phyloP scores from a whole-genome alignment of 2,797 vertebrate species.

The Cottoperca gobio region DNA sequence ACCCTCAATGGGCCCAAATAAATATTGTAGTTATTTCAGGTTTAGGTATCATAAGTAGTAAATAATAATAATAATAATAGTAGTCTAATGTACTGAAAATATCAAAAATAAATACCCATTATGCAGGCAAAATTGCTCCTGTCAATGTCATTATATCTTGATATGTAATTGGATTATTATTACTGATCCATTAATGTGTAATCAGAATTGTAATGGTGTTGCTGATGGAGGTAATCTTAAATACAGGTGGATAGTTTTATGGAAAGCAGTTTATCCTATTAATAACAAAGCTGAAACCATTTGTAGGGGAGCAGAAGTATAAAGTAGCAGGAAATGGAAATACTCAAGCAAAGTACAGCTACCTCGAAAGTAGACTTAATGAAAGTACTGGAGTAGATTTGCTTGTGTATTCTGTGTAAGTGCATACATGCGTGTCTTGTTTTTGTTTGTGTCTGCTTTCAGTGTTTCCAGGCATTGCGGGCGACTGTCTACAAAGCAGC shows the following conservation, averaged over 20 bases:
- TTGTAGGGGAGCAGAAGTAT: neutral
- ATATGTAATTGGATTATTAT: neutral
- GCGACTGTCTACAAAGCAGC: conserved; percentile 42
- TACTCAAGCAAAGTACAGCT: neutral
- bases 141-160: neutral
- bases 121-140: neutral
- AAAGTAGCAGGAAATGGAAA: neutral
- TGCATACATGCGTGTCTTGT: neutral
- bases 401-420: neutral
- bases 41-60: too few relatives aligned
- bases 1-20: too few relatives aligned
- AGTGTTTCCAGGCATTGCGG: conserved; percentile 27
- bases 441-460: conserved; percentile 18
- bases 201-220: neutral
- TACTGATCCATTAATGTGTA: neutral
- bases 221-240: neutral
- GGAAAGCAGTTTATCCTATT: neutral
- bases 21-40: too few relatives aligned
- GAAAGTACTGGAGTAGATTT: neutral
- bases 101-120: too few relatives aligned
- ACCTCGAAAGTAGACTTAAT: neutral
- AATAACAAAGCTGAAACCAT: neutral
- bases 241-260: neutral
- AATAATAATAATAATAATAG: too few relatives aligned
- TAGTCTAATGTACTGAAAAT: too few relatives aligned